These are phyloP conservation scores for Microctonus hyperodae DNA, from an alignment of 2,888 invertebrate species.

Conservation along the genomic window DNA sequence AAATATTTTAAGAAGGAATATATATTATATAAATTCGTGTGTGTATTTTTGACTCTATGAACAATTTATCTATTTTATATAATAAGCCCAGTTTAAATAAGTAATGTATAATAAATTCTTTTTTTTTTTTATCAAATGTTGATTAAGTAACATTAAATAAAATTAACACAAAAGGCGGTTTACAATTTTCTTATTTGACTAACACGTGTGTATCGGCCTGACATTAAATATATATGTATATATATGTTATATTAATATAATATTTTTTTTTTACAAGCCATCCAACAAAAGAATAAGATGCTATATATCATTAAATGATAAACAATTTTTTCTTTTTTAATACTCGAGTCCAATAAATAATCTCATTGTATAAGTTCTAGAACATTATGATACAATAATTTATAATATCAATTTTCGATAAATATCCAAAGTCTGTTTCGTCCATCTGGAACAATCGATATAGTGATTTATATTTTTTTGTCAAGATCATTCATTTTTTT, in stretches of 20 bases:
- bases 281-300: neutral
- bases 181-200: neutral
- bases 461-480: neutral
- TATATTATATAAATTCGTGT: neutral
- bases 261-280: neutral
- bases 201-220: neutral
- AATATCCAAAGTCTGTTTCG: neutral
- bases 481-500: neutral
- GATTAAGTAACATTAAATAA: neutral
- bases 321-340: neutral
- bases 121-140: neutral
- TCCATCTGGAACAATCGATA: neutral
- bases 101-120: neutral
- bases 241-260: no score
- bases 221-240: no score
- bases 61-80: neutral
- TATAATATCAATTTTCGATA: neutral
- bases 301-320: neutral
- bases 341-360: neutral
- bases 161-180: neutral
- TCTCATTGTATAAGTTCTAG: neutral
- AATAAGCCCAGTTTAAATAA: neutral
- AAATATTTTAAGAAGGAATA: neutral
- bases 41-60: neutral
- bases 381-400: neutral